Base-by-base conservation (phyloP, 2,888 invertebrate species). In the Eupithecia inturbata region DNA sequence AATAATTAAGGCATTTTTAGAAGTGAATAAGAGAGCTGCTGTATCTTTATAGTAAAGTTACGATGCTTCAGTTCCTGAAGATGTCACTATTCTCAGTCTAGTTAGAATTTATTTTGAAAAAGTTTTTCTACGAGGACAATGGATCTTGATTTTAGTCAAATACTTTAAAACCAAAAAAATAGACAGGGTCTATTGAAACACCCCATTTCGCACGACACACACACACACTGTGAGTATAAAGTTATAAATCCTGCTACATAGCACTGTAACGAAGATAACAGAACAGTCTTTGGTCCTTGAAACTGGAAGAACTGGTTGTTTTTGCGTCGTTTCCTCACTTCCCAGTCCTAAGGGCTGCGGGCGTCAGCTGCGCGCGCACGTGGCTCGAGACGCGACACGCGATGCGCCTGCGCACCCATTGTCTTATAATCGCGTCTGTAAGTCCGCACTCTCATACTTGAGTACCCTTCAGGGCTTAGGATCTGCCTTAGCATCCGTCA, bases 281-380 rank as follows among this genome's bases (percentile, higher is more conserved):
- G 49, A 53, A 22, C 49, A 53, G 22, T 53, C 70, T 74, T 57
- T 70, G 63, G 36, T 69, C 68, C 68, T 74, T 28, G 22, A 64
- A 71, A 73, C 66, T 70, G 64, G 71, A 67, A 71, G 76, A 74
- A 70, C 74, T 64, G 70, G 71, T 77, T 75, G 75, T 72, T 66
- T 77, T 75, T 70, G 74, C 72, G 72, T 74, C 71, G 72, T 74
- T 70, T 74, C 75, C 75, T 77, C 62, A 75, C 75, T 53, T 75
- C 68, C 68, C 73, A 57, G 45, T 67, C 71, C 67, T 62, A 60
- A 74, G 72, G 85, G 87, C 89, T 89, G 91, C 90, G 91, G 91
- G 91, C 85, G 90, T 88, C 90, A 90, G 90, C 90, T 90, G 90
- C 87, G 82, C 82, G 85, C 88, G 88, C 87, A 82, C 85, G 86